Base-by-base conservation (phyloP, 2,113 vertebrate genomes). In the Plectropomus leopardus region DNA sequence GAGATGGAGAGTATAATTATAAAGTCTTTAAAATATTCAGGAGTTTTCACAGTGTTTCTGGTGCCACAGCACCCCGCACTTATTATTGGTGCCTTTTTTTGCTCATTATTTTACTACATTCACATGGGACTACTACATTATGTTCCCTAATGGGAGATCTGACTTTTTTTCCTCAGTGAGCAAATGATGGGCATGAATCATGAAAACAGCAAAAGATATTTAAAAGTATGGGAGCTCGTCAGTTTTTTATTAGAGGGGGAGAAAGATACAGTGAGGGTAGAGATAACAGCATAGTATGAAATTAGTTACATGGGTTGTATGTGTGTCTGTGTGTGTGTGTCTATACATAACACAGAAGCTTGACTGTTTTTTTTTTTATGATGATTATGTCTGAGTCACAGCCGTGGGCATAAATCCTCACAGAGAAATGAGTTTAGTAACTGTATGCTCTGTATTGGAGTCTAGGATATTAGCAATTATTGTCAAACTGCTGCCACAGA, bases 1-100 rank as follows among this genome's bases (percentile, higher is more conserved):
- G 73, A 80, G 45, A 78, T 34, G 23, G 64, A 74, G 58, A 67
- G 17, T 28, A 36, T 76, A 67, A 90, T 88, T 86, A 81, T 42
- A 80, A 85, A 48, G 50, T 40, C 34, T 82, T 87, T 84, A 82
- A 90, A 82, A 88, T 84, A 87, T 88, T 91, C 75, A 89, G 34
- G n/a, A 78, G 78, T 28, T 76, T 74, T 67, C 40, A 34, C 34
- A 45, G n/a, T 21, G 59, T 55, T 66, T 74, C 61, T 77, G 75
- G 74, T 51, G 74, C 61, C 75, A 48, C 15, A 0, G 45, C 40
- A 57, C 55, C 68, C 54, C 57, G 53, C 28, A 34, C 58, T 59
- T 21, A 76, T 79, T 80, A 74, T 30, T 61, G 47, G 53, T 65
- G 30, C 42, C 59, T 58, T 78, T 76, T 36, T 76, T 36, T 63